Percentiles rank a stretch among this genome's conserved stretches.
These are phyloP conservation scores for Gobio occitaniae DNA, from an alignment of 2,797 vertebrate species.

Conservation along the genomic window DNA sequence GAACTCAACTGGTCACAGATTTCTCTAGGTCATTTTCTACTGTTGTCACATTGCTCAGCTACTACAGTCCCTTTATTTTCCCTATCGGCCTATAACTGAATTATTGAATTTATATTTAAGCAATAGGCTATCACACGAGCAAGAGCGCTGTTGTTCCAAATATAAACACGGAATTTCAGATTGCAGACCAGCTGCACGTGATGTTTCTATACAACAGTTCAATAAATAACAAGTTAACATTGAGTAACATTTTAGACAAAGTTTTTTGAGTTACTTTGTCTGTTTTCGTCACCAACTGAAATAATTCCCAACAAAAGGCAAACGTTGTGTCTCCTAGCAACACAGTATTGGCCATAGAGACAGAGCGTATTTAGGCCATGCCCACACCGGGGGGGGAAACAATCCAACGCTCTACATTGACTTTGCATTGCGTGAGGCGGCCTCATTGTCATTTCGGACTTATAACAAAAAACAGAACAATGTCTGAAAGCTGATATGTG, in stretches of 20 bases:
- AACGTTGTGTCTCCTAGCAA: too few species aligned
- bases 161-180: background rate
- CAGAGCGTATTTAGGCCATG: too few species aligned
- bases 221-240: background rate
- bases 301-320: too few species aligned
- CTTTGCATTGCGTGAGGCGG: too few species aligned
- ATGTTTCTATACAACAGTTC: background rate
- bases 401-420: too few species aligned
- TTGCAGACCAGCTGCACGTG: background rate
- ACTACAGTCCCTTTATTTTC: background rate
- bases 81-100: background rate
- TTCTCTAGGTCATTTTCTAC: background rate
- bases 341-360: too few species aligned
- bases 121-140: background rate
- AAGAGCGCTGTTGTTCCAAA: background rate
- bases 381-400: too few species aligned
- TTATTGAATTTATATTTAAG: background rate
- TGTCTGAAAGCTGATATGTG: too few species aligned
- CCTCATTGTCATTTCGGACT: too few species aligned
- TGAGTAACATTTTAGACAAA: background rate
- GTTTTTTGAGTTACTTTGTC: background rate
- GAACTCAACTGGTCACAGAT: background rate
- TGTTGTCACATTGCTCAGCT: background rate
- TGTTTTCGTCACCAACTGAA: too few species aligned
- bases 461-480: too few species aligned